phyloP scores from a whole-genome alignment of 2,888 invertebrate genomes.

The Thera obeliscata region DNA sequence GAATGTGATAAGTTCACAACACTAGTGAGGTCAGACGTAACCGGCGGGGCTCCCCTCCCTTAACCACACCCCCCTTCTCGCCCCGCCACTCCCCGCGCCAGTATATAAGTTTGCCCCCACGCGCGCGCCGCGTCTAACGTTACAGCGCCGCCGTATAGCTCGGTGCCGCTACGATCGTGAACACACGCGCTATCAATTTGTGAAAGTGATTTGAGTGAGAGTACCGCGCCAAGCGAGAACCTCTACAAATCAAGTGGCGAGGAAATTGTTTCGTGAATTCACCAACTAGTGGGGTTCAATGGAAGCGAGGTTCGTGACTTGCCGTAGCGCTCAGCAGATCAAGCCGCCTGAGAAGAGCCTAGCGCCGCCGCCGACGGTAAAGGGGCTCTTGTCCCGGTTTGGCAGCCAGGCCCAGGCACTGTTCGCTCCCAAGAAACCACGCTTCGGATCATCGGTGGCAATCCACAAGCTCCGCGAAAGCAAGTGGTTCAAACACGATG shows the following conservation, averaged over 20 bases:
- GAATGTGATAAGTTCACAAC: slow-evolving; percentile 51
- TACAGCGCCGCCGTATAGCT: slow-evolving; percentile 66
- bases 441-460: slow-evolving; percentile 87
- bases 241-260: slow-evolving; percentile 60
- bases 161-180: slow-evolving; percentile 55
- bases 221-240: slow-evolving; percentile 57
- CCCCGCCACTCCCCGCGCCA: slow-evolving; percentile 49
- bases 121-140: slow-evolving; percentile 81
- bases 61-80: too few relatives aligned
- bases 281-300: slow-evolving; percentile 79
- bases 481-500: slow-evolving; percentile 90
- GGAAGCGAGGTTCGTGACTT: slow-evolving; percentile 85
- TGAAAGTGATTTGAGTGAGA: slow-evolving; percentile 83
- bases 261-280: slow-evolving; percentile 68
- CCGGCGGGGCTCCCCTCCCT: slow-evolving; percentile 50
- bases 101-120: slow-evolving; percentile 66
- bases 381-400: slow-evolving; percentile 81
- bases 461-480: slow-evolving; percentile 89
- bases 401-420: slow-evolving; percentile 83
- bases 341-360: slow-evolving; percentile 83
- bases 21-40: slow-evolving; percentile 67
- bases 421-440: slow-evolving; percentile 80
- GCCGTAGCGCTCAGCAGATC: slow-evolving; percentile 83
- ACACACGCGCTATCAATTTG: slow-evolving; percentile 76
- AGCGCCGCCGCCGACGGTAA: slow-evolving; percentile 79